Evolutionary conservation across 1,140 invertebrate genomes (phyloP), one percentile per base, ranked within the genome.

Genomic region (Laodelphax striatellus): DNA sequence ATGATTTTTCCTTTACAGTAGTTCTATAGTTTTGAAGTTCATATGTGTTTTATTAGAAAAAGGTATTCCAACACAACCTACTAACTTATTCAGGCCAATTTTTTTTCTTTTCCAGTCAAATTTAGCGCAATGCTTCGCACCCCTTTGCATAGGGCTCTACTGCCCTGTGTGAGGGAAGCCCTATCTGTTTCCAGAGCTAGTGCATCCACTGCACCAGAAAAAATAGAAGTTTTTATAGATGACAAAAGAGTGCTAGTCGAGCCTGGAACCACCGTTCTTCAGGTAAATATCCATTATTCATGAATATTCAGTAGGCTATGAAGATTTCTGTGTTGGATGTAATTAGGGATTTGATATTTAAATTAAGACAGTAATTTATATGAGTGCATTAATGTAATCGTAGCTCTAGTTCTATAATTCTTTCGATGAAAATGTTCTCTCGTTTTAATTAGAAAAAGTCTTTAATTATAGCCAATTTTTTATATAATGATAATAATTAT

Each of bases 191-290:
- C 55, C 6, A 66, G 70, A 55, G 65, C 66, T 13, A 46, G 65
- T 28, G 53, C 68, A 10, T 63, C 69, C 14, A 64, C 68, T 55
- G 71, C 72, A 24, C 62, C 87, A 14, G 85, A 93, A 64, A 87
- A 92, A 70, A 80, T 99, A 57, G 97, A 99, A 80, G 88, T 99
- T 13, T 99, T 97, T 76, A 92, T 99, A 67, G 93, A 99, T 82
- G 96, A 97, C 71, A 92, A 96, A 72, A 84, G 86, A 65, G 94
- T 99, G 5, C 76, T 88, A 67, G 96, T 98, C 54, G 86, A 89
- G 58, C 96, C 97, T 19, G 96, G 97, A 59, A 98, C 94, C 38
- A 99, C 97, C 54, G 92, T 99, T 42, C 57, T 66, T 38, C 96
- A 99, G 82, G 93, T 94, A 75, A 70, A 38, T 38, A 38, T 38